These are phyloP conservation scores for Halcyon leucocephala DNA, from an alignment of 2,797 vertebrate genomes.

Conservation along the genomic window DNA sequence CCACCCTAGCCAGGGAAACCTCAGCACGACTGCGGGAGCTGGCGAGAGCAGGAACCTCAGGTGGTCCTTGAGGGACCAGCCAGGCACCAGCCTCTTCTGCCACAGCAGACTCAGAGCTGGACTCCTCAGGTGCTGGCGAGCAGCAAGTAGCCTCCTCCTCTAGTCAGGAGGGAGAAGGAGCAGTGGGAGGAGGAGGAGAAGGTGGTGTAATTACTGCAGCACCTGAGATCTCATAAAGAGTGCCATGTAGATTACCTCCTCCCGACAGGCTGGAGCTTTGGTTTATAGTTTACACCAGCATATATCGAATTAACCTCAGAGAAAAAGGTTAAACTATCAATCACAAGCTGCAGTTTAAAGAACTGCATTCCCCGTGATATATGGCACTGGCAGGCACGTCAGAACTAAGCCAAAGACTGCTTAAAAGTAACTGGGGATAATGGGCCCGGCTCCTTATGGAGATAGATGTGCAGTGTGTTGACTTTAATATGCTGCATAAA, in stretches of 20 bases:
- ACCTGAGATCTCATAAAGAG: conserved; percentile 59
- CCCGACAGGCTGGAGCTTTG: conserved; percentile 57
- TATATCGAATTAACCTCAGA: conserved; percentile 69
- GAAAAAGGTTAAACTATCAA: conserved; percentile 76
- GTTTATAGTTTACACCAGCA: conserved; percentile 70
- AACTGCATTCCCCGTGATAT: conserved; percentile 63
- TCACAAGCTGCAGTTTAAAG: conserved; percentile 65
- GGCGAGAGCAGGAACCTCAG: rapidly evolving
- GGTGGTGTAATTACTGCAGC: conserved; percentile 52
- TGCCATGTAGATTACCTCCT: conserved; percentile 65
- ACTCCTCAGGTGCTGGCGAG: too few relatives aligned
- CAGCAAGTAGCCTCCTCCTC: neutral
- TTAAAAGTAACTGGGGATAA: conserved; percentile 72
- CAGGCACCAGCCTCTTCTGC: neutral
- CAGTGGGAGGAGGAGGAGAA: neutral
- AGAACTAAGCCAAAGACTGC: conserved; percentile 60
- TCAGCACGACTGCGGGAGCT: rapidly evolving
- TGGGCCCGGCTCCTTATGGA: conserved; percentile 67
- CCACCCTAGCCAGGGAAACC: neutral
- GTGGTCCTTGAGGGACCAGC: neutral
- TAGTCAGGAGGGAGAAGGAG: neutral
- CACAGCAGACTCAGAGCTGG: neutral
- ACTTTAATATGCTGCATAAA: conserved; percentile 70
- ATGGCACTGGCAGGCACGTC: conserved; percentile 58
- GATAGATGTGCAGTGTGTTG: conserved; percentile 66